A percentile compares a stretch with the other conserved stretches of the same genome.
phyloP scores from a whole-genome alignment of 2,113 vertebrate species.

The Seriola dumerili region DNA sequence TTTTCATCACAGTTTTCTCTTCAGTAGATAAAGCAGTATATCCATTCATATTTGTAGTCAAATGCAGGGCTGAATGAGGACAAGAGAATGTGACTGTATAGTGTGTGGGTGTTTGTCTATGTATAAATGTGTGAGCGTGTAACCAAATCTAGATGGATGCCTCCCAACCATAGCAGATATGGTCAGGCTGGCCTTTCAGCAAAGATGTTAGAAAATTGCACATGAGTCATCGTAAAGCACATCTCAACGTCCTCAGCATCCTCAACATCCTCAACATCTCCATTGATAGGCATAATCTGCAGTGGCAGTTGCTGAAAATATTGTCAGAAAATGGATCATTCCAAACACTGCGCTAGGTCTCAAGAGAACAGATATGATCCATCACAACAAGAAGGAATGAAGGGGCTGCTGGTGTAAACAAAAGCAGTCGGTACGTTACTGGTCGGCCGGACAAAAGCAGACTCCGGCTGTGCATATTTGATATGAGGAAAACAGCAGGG shows the following conservation, averaged over 20 bases:
- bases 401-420: slow-evolving; percentile 36
- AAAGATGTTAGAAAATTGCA: slow-evolving; percentile 40
- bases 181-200: slow-evolving; percentile 21
- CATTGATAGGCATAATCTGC: slow-evolving; percentile 58
- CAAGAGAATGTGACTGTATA: background rate
- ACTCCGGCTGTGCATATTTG: slow-evolving; percentile 15
- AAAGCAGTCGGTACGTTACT: slow-evolving; percentile 40
- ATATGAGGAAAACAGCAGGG: slow-evolving; percentile 29
- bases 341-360: slow-evolving; percentile 32
- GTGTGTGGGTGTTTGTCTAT: slow-evolving; percentile 3
- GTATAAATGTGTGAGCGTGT: slow-evolving; percentile 8
- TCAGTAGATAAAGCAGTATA: background rate
- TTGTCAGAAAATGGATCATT: slow-evolving; percentile 65
- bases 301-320: slow-evolving; percentile 59
- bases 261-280: slow-evolving; percentile 40
- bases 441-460: slow-evolving; percentile 12
- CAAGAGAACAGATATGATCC: slow-evolving; percentile 34
- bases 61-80: slow-evolving; percentile 7
- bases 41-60: background rate
- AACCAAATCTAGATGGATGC: background rate
- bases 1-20: background rate
- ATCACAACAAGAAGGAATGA: slow-evolving; percentile 41
- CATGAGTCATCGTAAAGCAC: slow-evolving; percentile 48
- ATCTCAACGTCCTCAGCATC: slow-evolving; percentile 37
- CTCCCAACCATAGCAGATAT: slow-evolving; percentile 26